Evolutionary conservation across 53 echinoderm and acorn worm genomes (phyloP).

Genomic region (Pentamera pediparva): DNA sequence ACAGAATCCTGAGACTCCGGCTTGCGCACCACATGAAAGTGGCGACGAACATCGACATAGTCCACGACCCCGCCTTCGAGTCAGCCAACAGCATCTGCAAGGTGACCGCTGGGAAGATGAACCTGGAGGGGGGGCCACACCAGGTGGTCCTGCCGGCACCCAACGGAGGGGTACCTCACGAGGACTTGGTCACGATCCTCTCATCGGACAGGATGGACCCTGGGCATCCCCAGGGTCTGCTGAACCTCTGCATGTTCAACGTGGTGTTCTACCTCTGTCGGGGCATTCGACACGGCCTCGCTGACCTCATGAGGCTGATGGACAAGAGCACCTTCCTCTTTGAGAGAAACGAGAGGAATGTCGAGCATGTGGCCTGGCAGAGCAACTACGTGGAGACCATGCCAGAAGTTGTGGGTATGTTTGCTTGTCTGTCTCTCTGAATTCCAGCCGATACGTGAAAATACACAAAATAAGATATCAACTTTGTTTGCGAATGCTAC

Average conservation of each 20-base stretch:
- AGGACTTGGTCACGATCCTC: not conserved
- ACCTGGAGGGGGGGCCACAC: conserved; percentile 11
- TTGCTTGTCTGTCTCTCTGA: too few relatives aligned
- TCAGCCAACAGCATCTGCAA: conserved; percentile 21
- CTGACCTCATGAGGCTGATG: conserved; percentile 16
- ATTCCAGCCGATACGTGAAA: too few relatives aligned
- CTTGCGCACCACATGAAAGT: conserved; percentile 14
- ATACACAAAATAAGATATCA: too few relatives aligned
- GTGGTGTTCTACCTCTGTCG: conserved; percentile 20
- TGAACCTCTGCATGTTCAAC: conserved; percentile 32
- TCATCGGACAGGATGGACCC: conserved; percentile 13
- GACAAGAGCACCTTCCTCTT: conserved; percentile 20
- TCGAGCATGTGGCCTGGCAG: conserved; percentile 18
- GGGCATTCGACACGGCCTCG: not conserved
- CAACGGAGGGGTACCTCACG: not conserved
- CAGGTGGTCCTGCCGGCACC: not conserved
- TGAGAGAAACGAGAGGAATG: conserved; percentile 6
- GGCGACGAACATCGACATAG: conserved; percentile 6
- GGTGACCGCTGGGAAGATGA: not conserved
- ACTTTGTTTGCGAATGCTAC: too few relatives aligned
- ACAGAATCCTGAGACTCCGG: not conserved
- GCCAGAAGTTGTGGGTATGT: conserved; percentile 5
- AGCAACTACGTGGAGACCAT: conserved; percentile 1
- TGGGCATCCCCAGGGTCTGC: not conserved
- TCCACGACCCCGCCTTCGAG: conserved; percentile 14